Percentiles rank a stretch among this genome's conserved stretches.
phyloP scores from a whole-genome alignment of 2,888 invertebrate genomes.

The Drosophila multiciliata region DNA sequence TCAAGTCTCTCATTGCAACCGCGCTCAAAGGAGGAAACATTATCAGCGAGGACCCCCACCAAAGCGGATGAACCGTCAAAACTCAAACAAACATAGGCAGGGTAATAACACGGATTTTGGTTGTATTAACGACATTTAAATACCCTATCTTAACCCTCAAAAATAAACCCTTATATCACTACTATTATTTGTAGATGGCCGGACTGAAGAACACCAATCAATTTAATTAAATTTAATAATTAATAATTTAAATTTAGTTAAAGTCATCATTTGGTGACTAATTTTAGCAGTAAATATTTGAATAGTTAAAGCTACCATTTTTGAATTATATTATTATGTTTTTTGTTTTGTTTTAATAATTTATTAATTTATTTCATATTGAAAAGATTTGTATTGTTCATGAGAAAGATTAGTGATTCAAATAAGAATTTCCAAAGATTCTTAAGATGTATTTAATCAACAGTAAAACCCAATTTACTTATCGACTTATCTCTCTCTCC shows the following conservation, averaged over 20 bases:
- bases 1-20: background rate
- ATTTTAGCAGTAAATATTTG: background rate
- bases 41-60: background rate
- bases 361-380: background rate
- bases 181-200: background rate
- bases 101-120: background rate
- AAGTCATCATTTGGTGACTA: background rate
- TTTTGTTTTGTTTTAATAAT: background rate
- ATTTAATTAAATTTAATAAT: background rate
- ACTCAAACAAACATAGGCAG: slow-evolving; percentile 4
- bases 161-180: background rate
- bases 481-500: background rate
- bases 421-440: background rate
- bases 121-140: slow-evolving; percentile 5
- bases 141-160: background rate
- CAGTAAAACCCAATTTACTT: background rate
- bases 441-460: slow-evolving; percentile 4
- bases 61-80: slow-evolving; percentile 7
- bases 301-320: background rate
- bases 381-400: background rate
- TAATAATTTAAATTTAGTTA: background rate
- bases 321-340: background rate
- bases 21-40: background rate
- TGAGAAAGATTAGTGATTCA: background rate
- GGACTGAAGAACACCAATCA: background rate